A percentile compares a stretch with the other conserved stretches of the same genome.
Evolutionary conservation across 1,140 invertebrate species (phyloP).

Genomic region (Atta cephalotes): DNA sequence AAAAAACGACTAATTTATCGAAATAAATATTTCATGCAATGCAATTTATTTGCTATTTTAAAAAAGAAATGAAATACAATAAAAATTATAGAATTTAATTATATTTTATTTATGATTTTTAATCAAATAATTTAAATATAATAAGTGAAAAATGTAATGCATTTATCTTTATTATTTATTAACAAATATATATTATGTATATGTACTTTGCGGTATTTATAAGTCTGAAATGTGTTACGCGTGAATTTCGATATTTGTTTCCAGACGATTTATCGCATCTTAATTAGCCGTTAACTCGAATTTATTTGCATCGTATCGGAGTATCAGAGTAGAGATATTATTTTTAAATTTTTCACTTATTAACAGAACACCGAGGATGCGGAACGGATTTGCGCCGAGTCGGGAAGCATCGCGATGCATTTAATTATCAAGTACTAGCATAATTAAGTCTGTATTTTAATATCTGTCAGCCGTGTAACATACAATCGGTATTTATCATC

Average conservation of each 20-base stretch:
- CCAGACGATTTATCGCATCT: not conserved
- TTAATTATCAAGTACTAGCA: not conserved
- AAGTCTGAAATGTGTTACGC: slow-evolving; percentile 7
- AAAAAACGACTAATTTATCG: not conserved
- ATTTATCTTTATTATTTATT: not conserved
- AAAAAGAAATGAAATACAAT: not conserved
- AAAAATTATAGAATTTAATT: not conserved
- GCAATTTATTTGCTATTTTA: not conserved
- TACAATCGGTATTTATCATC: not conserved
- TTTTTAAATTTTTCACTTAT: slow-evolving; percentile 1
- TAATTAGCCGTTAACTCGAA: not conserved
- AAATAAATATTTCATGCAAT: not conserved
- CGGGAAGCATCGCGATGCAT: not conserved
- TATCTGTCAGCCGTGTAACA: not conserved
- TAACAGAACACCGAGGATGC: slow-evolving; percentile 6
- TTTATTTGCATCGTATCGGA: not conserved
- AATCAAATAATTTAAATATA: not conserved
- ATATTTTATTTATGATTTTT: slow-evolving; percentile 3
- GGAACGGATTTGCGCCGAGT: not conserved
- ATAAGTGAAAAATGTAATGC: not conserved
- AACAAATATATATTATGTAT: not conserved
- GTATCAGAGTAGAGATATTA: not conserved
- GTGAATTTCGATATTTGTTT: not conserved
- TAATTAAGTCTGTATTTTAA: slow-evolving; percentile 17
- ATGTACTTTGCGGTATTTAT: not conserved